These are phyloP conservation scores for Perizoma affinitatum DNA, from an alignment of 2,888 invertebrate species.

Conservation along the genomic window DNA sequence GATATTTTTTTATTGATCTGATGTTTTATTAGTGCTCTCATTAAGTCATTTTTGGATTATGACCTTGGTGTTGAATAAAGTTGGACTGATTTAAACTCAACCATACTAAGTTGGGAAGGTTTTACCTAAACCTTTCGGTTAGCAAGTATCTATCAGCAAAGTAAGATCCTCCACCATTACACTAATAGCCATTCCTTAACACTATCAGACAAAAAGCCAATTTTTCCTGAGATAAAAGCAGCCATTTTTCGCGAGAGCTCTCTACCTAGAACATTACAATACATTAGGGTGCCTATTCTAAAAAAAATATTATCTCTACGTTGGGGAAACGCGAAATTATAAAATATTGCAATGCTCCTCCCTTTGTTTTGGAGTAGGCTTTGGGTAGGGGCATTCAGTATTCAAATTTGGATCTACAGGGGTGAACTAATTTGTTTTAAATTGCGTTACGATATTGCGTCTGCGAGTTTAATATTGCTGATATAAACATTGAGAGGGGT, in stretches of 20 bases:
- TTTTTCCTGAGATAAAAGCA: slow-evolving; percentile 64
- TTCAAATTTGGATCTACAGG: slow-evolving; percentile 78
- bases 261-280: slow-evolving; percentile 65
- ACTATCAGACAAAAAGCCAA: slow-evolving; percentile 60
- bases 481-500: slow-evolving; percentile 75
- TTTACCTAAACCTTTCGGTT: slow-evolving; percentile 27
- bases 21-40: neutral
- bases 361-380: slow-evolving; percentile 77
- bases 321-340: slow-evolving; percentile 67
- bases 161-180: slow-evolving; percentile 36
- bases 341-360: slow-evolving; percentile 72
- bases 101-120: neutral
- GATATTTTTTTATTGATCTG: no score
- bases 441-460: slow-evolving; percentile 83
- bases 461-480: slow-evolving; percentile 75
- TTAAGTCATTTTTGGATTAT: slow-evolving; percentile 8
- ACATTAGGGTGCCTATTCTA: slow-evolving; percentile 73
- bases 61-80: slow-evolving; percentile 15
- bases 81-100: slow-evolving; percentile 15
- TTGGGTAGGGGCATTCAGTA: slow-evolving; percentile 73
- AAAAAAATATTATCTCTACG: slow-evolving; percentile 63
- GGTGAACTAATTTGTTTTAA: slow-evolving; percentile 83
- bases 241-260: slow-evolving; percentile 63
- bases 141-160: slow-evolving; percentile 37
- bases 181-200: slow-evolving; percentile 51